Conservation (phyloP, 2,113 vertebrate species). For the Eurypyga helias region DNA sequence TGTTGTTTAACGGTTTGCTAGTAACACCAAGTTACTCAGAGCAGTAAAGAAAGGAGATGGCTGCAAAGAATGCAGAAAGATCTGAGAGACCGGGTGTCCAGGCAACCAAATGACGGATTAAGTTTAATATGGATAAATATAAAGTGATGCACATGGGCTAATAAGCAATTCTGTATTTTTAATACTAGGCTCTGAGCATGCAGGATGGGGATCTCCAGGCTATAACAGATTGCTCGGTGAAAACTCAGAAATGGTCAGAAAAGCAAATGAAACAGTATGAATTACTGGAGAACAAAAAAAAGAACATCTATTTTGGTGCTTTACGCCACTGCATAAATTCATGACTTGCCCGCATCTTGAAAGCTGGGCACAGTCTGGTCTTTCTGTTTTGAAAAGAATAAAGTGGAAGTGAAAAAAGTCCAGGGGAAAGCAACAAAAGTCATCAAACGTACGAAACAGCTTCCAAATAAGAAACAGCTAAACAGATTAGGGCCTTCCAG, state of each 20-base stretch:
- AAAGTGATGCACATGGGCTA: background rate
- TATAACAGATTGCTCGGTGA: background rate
- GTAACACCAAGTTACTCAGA: background rate
- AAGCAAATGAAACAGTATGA: background rate
- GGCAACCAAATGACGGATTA: background rate
- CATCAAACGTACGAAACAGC: background rate
- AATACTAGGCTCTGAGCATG: background rate
- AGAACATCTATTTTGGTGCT: background rate
- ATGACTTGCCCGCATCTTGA: background rate
- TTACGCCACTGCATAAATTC: constrained; percentile 6
- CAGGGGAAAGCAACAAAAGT: background rate
- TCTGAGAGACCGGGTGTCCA: background rate
- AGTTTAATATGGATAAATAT: background rate
- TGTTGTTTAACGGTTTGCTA: background rate
- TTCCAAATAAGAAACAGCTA: background rate
- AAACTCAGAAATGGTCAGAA: background rate
- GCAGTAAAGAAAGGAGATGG: background rate
- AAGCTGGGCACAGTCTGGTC: background rate
- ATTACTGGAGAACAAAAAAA: background rate
- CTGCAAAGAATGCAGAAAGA: background rate
- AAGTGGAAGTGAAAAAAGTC: background rate
- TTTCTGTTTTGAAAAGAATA: background rate
- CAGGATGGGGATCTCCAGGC: background rate
- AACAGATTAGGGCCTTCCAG: background rate
- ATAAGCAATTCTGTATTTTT: background rate